Percentiles rank a stretch among this genome's conserved stretches.
These are phyloP conservation scores for Eupithecia insigniata DNA, from an alignment of 2,888 invertebrate genomes.

Conservation along the genomic window DNA sequence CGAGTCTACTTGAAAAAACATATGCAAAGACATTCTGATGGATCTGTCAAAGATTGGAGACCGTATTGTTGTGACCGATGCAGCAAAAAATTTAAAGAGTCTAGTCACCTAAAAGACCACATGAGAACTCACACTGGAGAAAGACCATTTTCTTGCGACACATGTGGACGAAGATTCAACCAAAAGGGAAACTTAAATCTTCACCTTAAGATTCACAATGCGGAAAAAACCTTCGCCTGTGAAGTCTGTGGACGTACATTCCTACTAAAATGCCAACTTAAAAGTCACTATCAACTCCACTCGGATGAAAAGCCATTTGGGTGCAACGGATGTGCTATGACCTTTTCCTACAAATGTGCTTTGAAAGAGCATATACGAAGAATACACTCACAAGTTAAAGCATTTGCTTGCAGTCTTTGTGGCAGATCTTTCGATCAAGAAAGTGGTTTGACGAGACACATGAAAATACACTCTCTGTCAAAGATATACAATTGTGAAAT, in stretches of 20 bases:
- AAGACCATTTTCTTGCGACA: conserved; percentile 15
- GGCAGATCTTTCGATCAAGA: conserved; percentile 9
- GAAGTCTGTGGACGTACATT: conserved; percentile 21
- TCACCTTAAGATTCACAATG: conserved; percentile 20
- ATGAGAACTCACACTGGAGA: conserved; percentile 18
- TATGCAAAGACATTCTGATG: not conserved
- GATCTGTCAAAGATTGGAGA: not conserved
- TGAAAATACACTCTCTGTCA: conserved; percentile 8
- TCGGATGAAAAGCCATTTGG: conserved; percentile 1
- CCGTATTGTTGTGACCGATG: conserved; percentile 19
- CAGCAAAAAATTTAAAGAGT: conserved; percentile 20
- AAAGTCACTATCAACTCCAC: conserved; percentile 13
- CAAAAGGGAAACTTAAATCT: conserved; percentile 12
- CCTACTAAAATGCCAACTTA: conserved; percentile 14
- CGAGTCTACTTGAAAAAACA: conserved; percentile 10
- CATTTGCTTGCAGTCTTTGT: conserved; percentile 17
- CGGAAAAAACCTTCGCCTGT: conserved; percentile 21
- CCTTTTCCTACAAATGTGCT: conserved; percentile 13
- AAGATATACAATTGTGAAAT: conserved; percentile 5
- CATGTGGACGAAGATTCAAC: conserved; percentile 19
- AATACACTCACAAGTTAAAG: conserved; percentile 12
- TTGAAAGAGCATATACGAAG: conserved; percentile 6
- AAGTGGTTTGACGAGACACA: not conserved
- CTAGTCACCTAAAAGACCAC: conserved; percentile 2
- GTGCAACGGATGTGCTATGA: conserved; percentile 18